Evolutionary conservation across 2,888 invertebrate species (phyloP), one percentile per base, ranked within the genome.

Genomic region (Esperia sulphurella): DNA sequence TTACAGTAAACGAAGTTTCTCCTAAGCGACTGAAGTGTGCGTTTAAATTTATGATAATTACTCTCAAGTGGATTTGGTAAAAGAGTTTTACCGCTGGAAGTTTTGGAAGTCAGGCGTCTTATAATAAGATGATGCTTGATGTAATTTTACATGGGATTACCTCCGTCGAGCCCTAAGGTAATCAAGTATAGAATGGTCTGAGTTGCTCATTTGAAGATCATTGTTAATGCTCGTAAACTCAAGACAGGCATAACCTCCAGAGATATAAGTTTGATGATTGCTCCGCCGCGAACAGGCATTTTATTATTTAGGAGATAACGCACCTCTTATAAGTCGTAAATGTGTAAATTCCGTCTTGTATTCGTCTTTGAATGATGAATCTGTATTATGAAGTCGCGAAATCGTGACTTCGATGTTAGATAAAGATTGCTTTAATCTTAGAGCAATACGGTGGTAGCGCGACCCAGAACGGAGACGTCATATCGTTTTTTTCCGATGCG

Each of bases 11-110:
- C 13, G 14, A 29, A 7, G 14, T 28, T 41, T 28, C 41, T 8
- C 41, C 7, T 28, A 10, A n/a, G 28, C 28, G 48, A 51, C 53
- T 48, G 47, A 47, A 45, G 52, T 44, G 48, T 63, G 58, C 66
- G 61, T 71, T 63, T 52, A 58, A 57, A 58, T 65, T 68, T 63
- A 66, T 55, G 57, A 55, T 63, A 57, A 63, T 63, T 51, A 44
- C 46, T 53, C 51, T 52, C 49, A 54, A 58, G 56, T 52, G 52
- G 51, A 42, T 30, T 39, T 43, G 31, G 40, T 41, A 43, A 46
- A 38, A 44, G 48, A 40, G 35, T 31, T 41, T 29, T 14, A 14
- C 38, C 14, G n/a, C 41, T n/a, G 40, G 31, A 31, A 45, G 45
- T 40, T 44, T 48, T 41, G 42, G 37, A 0, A 41, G 37, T 13